phyloP scores from a whole-genome alignment of 2,888 invertebrate genomes.

The Drosophila cyrtoloma region DNA sequence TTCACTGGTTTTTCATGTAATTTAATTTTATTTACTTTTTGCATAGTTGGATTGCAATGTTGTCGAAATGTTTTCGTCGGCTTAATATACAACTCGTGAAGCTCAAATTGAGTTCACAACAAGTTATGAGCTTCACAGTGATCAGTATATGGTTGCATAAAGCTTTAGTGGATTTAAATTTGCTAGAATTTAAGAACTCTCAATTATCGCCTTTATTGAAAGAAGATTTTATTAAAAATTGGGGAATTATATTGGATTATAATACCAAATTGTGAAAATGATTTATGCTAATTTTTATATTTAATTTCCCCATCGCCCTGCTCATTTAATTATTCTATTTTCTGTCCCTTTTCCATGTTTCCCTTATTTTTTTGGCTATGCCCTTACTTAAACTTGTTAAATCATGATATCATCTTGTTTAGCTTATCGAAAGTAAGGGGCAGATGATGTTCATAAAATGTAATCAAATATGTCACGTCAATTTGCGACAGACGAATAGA shows the following conservation, averaged over 20 bases:
- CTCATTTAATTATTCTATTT: neutral
- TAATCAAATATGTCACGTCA: constrained; percentile 28
- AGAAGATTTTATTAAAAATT: neutral
- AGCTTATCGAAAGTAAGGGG: neutral
- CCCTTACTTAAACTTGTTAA: neutral
- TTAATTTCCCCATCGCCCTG: neutral
- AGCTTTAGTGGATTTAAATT: neutral
- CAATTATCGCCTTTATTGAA: neutral
- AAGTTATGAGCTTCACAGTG: neutral
- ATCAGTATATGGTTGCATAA: neutral
- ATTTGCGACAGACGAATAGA: constrained; percentile 23
- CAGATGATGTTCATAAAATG: constrained; percentile 32
- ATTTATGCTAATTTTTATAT: neutral
- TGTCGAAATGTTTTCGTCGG: neutral
- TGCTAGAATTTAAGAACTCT: neutral
- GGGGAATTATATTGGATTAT: neutral
- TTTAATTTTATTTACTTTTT: neutral
- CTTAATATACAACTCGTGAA: neutral
- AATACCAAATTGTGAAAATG: too few species aligned
- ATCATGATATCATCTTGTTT: constrained; percentile 3
- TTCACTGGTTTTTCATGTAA: too few species aligned
- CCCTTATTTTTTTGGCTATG: neutral
- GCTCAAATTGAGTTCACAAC: neutral
- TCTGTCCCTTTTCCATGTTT: neutral
- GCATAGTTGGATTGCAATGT: neutral